Percentiles rank a stretch among this genome's conserved stretches.
phyloP scores from a whole-genome alignment of 2,888 invertebrate species.

The Eristalinus aeneus region DNA sequence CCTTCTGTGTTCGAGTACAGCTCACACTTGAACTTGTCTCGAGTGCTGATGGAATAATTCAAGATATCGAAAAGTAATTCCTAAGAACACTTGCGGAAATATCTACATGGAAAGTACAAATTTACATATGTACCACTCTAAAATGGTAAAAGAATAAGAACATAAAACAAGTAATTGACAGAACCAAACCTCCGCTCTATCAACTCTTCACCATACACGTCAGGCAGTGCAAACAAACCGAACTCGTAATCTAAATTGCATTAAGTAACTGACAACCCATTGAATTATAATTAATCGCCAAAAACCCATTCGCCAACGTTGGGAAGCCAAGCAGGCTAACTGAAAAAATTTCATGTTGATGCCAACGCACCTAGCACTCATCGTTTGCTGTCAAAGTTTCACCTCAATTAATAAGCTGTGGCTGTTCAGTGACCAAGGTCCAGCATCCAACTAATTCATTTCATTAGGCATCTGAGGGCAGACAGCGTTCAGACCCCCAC shows the following conservation, averaged over 20 bases:
- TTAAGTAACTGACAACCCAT: slow-evolving; percentile 38
- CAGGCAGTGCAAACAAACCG: neutral
- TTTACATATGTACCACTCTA: too few species aligned
- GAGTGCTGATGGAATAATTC: too few species aligned
- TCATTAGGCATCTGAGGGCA: slow-evolving; percentile 66
- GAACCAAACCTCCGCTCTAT: neutral
- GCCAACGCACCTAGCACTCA: slow-evolving; percentile 32
- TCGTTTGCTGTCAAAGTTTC: slow-evolving; percentile 63
- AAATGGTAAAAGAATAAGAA: too few species aligned
- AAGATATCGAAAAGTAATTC: too few species aligned
- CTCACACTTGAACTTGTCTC: too few species aligned
- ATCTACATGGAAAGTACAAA: too few species aligned
- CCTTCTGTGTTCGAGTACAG: too few species aligned
- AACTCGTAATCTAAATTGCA: slow-evolving; percentile 13
- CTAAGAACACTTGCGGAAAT: too few species aligned
- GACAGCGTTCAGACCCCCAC: slow-evolving; percentile 34
- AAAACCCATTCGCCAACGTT: slow-evolving; percentile 30
- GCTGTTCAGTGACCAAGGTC: slow-evolving; percentile 68
- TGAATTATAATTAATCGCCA: slow-evolving; percentile 62
- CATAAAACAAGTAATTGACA: neutral
- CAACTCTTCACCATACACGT: neutral
- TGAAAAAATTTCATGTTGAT: slow-evolving; percentile 16
- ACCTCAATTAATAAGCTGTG: slow-evolving; percentile 71
- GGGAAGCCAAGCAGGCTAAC: neutral
- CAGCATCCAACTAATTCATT: slow-evolving; percentile 69